phyloP scores from a whole-genome alignment of 2,113 vertebrate species.

The Chaetops frenatus region DNA sequence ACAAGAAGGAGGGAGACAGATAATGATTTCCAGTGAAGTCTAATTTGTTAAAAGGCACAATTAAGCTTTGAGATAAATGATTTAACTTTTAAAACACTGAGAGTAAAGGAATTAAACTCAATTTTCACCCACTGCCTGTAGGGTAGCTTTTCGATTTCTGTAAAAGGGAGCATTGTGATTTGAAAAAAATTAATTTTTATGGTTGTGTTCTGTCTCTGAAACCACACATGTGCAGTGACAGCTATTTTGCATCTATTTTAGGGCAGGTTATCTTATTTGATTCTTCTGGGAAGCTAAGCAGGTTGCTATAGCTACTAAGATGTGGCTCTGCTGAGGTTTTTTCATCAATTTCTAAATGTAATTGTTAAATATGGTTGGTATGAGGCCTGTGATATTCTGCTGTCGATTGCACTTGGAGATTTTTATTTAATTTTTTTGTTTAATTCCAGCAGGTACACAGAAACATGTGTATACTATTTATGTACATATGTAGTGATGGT shows the following conservation, averaged over 20 bases:
- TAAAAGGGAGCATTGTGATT: neutral
- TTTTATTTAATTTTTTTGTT: neutral
- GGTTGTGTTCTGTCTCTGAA: neutral
- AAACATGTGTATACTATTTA: neutral
- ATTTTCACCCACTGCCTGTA: neutral
- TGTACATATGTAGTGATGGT: fast-evolving
- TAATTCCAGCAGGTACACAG: neutral
- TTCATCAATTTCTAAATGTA: neutral
- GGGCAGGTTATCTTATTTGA: slow-evolving; percentile 43
- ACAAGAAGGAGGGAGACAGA: slow-evolving; percentile 5
- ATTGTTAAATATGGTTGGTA: neutral
- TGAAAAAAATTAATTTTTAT: neutral
- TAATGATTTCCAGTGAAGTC: slow-evolving; percentile 45
- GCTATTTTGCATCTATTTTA: slow-evolving; percentile 57
- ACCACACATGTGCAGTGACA: neutral
- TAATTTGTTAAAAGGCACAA: slow-evolving; percentile 43
- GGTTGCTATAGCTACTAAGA: slow-evolving; percentile 66
- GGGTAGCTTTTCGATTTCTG: neutral
- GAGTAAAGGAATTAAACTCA: slow-evolving; percentile 19
- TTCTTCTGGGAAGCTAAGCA: slow-evolving; percentile 29
- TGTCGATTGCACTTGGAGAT: neutral
- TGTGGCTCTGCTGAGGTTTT: neutral
- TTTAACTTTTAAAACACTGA: slow-evolving; percentile 2
- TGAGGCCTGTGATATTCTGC: neutral
- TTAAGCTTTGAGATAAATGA: slow-evolving; percentile 44